Evolutionary conservation across 2,113 vertebrate species (phyloP).

Genomic region (Murina feae): DNA sequence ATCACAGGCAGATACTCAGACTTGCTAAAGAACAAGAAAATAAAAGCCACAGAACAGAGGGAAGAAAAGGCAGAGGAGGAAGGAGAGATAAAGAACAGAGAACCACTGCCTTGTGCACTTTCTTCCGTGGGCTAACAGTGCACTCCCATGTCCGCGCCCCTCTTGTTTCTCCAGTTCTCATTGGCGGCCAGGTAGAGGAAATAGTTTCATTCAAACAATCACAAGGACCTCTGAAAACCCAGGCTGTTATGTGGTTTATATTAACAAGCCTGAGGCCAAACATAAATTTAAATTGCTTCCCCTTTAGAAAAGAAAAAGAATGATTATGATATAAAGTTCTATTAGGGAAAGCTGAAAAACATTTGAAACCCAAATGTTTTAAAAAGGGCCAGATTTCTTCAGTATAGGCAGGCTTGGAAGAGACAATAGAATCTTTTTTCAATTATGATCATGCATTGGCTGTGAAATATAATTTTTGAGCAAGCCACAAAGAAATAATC

Average conservation of each 20-base stretch:
- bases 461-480: constrained; percentile 23
- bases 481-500: constrained; percentile 32
- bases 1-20: not conserved
- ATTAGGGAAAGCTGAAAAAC: not conserved
- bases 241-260: not conserved
- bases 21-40: not conserved
- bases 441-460: not conserved
- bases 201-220: not conserved
- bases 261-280: not conserved
- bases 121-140: fast-evolving
- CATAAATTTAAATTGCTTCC: constrained; percentile 27
- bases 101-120: fast-evolving
- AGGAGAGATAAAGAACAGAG: not conserved
- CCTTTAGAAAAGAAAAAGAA: constrained; percentile 13
- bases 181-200: not conserved
- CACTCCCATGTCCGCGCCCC: fast-evolving
- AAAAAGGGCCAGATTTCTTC: not conserved
- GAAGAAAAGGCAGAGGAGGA: not conserved
- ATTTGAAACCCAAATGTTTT: not conserved
- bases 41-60: not conserved
- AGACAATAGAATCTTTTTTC: not conserved
- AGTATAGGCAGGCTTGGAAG: not conserved
- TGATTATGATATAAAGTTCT: not conserved
- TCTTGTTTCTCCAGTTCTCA: not conserved
- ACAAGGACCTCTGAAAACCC: not conserved